A percentile compares a stretch with the other conserved stretches of the same genome.
phyloP scores from a whole-genome alignment of 1,140 invertebrate species.

The Drosophila lacteicornis region DNA sequence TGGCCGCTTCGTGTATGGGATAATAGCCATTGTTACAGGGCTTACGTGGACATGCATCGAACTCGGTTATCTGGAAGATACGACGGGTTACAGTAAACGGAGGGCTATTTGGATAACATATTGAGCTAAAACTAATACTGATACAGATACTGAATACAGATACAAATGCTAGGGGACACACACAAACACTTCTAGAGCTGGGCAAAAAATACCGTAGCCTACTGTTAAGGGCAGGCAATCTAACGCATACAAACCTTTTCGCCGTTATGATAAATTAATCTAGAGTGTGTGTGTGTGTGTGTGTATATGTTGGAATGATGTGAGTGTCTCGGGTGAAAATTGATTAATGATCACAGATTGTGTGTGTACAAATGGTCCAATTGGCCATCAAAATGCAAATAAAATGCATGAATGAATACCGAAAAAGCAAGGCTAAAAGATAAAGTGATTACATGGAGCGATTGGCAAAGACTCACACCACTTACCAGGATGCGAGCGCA shows the following conservation, averaged over 20 bases:
- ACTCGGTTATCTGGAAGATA: constrained; percentile 89
- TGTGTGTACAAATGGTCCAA: constrained; percentile 32
- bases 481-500: constrained; percentile 92
- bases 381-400: constrained; percentile 57
- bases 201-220: constrained; percentile 43
- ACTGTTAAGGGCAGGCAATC: constrained; percentile 59
- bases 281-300: constrained; percentile 15
- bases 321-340: constrained; percentile 7
- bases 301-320: constrained; percentile 3
- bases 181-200: constrained; percentile 5
- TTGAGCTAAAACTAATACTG: neutral
- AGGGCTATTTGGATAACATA: constrained; percentile 22
- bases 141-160: constrained; percentile 1
- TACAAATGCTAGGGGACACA: constrained; percentile 9
- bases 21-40: constrained; percentile 94
- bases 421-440: constrained; percentile 33
- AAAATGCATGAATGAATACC: constrained; percentile 48
- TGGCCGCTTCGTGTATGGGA: constrained; percentile 94
- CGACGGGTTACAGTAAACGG: constrained; percentile 47
- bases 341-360: constrained; percentile 58
- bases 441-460: constrained; percentile 51
- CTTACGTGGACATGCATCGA: constrained; percentile 89
- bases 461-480: constrained; percentile 63
- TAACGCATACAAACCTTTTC: constrained; percentile 63
- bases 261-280: constrained; percentile 63